Conservation (phyloP, 1,140 invertebrate genomes). For the Leptestheria dahalacensis region DNA sequence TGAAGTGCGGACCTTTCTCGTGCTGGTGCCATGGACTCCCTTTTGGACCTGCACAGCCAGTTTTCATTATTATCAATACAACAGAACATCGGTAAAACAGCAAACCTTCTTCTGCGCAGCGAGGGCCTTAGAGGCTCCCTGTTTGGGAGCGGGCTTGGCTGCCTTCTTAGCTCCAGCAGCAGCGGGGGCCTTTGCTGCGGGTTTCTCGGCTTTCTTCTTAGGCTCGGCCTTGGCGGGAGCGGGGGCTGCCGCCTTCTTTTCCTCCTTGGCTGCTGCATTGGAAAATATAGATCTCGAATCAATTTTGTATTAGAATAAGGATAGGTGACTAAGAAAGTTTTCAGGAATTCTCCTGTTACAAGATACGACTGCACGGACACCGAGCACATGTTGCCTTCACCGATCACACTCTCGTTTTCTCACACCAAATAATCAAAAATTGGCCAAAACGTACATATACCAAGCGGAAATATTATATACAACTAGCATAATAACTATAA, state of each 20-base stretch:
- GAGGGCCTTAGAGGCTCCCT: constrained; percentile 35
- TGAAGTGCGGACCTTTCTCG: constrained; percentile 79
- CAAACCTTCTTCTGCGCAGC: constrained; percentile 65
- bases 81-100: background rate
- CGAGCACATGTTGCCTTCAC: constrained; percentile 4
- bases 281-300: background rate
- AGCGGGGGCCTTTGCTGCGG: constrained; percentile 28
- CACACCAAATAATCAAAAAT: constrained; percentile 1
- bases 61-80: constrained; percentile 27
- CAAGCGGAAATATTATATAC: constrained; percentile 18
- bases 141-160: constrained; percentile 23
- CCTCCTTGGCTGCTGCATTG: constrained; percentile 1
- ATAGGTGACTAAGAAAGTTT: no score
- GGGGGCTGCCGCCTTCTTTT: constrained; percentile 25
- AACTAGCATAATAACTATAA: constrained; percentile 11
- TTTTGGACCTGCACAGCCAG: constrained; percentile 56
- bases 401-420: background rate
- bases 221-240: constrained; percentile 32
- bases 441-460: constrained; percentile 7
- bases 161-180: constrained; percentile 25
- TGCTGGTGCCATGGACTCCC: constrained; percentile 70
- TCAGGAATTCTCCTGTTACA: no score
- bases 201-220: constrained; percentile 29
- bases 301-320: constrained; percentile 5
- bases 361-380: background rate